These are phyloP conservation scores for Ammodytes dubius DNA, from an alignment of 2,113 vertebrate species.

Conservation along the genomic window DNA sequence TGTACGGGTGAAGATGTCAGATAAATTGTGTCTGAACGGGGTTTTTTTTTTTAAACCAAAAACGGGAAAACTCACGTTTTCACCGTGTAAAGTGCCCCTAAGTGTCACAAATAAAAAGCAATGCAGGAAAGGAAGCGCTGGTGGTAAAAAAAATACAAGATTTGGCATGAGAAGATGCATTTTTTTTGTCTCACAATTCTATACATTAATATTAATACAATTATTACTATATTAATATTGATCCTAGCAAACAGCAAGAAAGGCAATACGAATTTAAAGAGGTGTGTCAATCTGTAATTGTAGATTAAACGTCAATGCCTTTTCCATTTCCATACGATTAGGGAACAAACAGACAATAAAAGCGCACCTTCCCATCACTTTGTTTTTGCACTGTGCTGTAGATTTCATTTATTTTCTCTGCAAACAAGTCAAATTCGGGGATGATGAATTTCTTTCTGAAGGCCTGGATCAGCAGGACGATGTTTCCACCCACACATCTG, in stretches of 20 bases:
- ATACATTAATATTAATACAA: background rate
- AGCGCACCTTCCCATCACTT: slow-evolving; percentile 83
- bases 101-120: background rate
- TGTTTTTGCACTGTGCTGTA: slow-evolving; percentile 82
- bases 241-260: background rate
- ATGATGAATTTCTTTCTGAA: slow-evolving; percentile 92
- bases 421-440: slow-evolving; percentile 90
- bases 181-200: background rate
- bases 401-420: slow-evolving; percentile 86
- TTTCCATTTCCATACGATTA: background rate
- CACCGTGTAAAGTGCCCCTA: too few species aligned
- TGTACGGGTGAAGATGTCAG: too few species aligned
- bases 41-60: too few species aligned
- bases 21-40: too few species aligned
- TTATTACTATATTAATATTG: background rate
- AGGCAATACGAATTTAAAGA: background rate
- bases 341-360: background rate
- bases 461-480: slow-evolving; percentile 90
- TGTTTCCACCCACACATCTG: slow-evolving; percentile 90
- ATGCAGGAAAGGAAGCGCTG: background rate
- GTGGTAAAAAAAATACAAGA: too few species aligned
- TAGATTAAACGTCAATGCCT: background rate
- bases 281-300: background rate
- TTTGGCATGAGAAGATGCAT: background rate
- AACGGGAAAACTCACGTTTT: too few species aligned